Conservation (phyloP, 1,140 invertebrate genomes). For the Drosophila mojavensis region DNA sequence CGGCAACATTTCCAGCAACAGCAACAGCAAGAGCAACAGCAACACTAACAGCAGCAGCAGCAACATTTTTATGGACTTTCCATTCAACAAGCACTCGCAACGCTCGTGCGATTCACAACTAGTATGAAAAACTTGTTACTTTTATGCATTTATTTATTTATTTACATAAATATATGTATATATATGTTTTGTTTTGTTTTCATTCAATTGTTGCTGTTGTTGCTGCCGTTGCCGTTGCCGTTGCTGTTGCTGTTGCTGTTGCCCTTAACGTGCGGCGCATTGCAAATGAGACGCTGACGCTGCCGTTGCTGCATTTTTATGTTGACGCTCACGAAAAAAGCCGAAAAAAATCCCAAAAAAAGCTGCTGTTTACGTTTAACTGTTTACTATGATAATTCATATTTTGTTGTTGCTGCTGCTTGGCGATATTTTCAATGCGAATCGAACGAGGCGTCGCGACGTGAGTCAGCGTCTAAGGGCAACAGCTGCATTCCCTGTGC, state of each 20-base stretch:
- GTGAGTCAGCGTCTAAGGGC: conserved; percentile 22
- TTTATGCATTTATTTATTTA: conserved; percentile 59
- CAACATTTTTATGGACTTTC: conserved; percentile 45
- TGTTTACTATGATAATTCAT: conserved; percentile 66
- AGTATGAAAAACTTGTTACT: conserved; percentile 34
- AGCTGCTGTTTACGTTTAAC: conserved; percentile 39
- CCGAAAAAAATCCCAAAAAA: background rate
- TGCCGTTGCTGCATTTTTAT: conserved; percentile 37
- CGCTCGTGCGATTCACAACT: conserved; percentile 60
- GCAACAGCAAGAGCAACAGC: too few species aligned
- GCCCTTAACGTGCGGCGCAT: conserved; percentile 57
- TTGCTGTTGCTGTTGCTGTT: conserved; percentile 2
- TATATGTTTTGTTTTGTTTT: conserved; percentile 46
- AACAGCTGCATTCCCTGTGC: background rate
- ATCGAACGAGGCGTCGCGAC: too few species aligned
- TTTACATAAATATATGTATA: conserved; percentile 20
- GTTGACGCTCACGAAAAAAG: conserved; percentile 18
- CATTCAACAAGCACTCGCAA: conserved; percentile 45
- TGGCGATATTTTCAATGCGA: conserved; percentile 22
- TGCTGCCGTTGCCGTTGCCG: too few species aligned
- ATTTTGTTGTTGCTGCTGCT: conserved; percentile 5
- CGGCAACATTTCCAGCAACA: background rate
- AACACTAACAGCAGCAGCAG: background rate
- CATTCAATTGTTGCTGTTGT: conserved; percentile 28
- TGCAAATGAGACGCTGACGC: conserved; percentile 52